Evolutionary conservation across 2,797 vertebrate genomes (phyloP), one percentile per base, ranked within the genome.

Genomic region (Xyrichtys novacula): DNA sequence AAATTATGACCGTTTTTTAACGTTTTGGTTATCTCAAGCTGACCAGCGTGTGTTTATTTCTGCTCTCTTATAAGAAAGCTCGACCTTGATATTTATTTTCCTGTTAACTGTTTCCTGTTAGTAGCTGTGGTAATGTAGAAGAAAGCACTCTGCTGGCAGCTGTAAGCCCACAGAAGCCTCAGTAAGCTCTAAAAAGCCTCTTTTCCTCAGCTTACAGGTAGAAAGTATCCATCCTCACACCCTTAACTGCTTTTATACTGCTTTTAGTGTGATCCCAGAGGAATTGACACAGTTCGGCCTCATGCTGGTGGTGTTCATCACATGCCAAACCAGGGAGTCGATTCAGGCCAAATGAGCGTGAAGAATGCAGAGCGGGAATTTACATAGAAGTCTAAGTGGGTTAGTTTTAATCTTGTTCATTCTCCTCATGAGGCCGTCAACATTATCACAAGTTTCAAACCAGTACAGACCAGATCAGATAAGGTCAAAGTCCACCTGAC

Each of bases 161-260:
- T 49, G 1, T 83, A 81, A 81, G 74, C 76, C 74, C 0, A 0
- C 32, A 47, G 57, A 73, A 76, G 74, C 72, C 69, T 59, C 53
- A 73, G 3, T 71, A 80, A 76, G 69, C 72, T 57, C 4, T 32
- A 19, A 43, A 69, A 76, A 81, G 68, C 75, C 43, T 77, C 47
- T 77, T 68, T 36, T 65, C 63, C 47, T 76, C 58, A 66, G 65
- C 80, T 64, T 71, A 64, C 65, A 78, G 66, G 74, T 81, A 78
- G 55, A 64, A 43, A 61, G 55, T 49, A 32, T 76, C 69, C 50
- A 47, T 71, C 56, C 50, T 46, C 49, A 59, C 43, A 20, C 65
- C 54, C 60, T 36, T 14, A 70, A 53, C 44, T 1, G 28, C 39
- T 61, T 55, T 60, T 76, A 19, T 47, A 38, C 66, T 74, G 67